phyloP scores from a whole-genome alignment of 2,888 invertebrate species.

The Saturnia japonica region DNA sequence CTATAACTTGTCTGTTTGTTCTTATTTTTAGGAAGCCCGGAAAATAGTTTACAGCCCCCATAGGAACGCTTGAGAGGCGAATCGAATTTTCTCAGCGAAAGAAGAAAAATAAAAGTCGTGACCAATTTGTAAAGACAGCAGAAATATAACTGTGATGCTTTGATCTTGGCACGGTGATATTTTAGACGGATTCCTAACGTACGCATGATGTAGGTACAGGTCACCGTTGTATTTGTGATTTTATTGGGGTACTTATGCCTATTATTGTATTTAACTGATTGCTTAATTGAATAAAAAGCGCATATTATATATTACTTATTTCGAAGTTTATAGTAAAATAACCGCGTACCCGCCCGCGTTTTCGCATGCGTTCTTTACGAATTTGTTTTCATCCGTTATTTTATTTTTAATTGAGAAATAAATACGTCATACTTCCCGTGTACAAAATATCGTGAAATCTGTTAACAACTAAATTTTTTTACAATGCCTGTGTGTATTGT shows the following conservation, averaged over 20 bases:
- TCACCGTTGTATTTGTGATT: neutral
- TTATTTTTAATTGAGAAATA: too few relatives aligned
- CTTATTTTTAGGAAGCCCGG: neutral
- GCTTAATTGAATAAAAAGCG: too few relatives aligned
- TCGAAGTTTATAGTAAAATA: too few relatives aligned
- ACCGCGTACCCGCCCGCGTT: too few relatives aligned
- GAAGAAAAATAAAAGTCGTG: neutral
- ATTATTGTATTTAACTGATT: too few relatives aligned
- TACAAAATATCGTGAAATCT: too few relatives aligned
- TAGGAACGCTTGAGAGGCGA: conserved; percentile 2
- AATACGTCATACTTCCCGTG: too few relatives aligned
- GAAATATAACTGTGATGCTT: neutral
- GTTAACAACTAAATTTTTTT: too few relatives aligned
- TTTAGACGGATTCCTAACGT: conserved; percentile 6
- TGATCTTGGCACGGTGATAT: neutral
- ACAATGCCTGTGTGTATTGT: too few relatives aligned
- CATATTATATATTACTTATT: too few relatives aligned
- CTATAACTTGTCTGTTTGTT: neutral
- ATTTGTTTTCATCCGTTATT: too few relatives aligned
- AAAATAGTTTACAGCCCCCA: conserved; percentile 7
- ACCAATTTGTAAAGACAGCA: conserved; percentile 9
- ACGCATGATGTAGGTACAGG: neutral
- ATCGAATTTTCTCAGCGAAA: neutral
- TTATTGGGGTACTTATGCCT: neutral
- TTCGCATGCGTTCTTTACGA: too few relatives aligned